A percentile compares a stretch with the other conserved stretches of the same genome.
Evolutionary conservation across 2,888 invertebrate species (phyloP).

Genomic region (Dexiosoma caninum): DNA sequence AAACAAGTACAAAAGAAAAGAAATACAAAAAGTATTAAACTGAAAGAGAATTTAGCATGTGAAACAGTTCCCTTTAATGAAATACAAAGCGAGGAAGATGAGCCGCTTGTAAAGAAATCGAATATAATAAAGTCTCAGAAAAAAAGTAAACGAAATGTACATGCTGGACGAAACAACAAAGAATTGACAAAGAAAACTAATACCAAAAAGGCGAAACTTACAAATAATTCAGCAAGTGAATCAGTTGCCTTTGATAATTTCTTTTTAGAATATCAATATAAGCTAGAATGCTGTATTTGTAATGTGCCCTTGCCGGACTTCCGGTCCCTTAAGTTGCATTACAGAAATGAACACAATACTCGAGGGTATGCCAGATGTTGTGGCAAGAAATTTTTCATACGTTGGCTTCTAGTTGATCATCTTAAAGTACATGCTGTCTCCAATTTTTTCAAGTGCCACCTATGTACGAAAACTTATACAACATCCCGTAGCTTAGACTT

Average conservation of each 20-base stretch:
- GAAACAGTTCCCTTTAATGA: no score
- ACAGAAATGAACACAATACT: constrained; percentile 61
- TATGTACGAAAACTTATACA: constrained; percentile 71
- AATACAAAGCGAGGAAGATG: neutral
- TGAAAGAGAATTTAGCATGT: no score
- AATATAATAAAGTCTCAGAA: neutral
- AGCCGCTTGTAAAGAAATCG: neutral
- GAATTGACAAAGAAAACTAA: neutral
- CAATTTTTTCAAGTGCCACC: constrained; percentile 73
- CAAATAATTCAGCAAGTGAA: neutral
- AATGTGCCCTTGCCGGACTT: constrained; percentile 36
- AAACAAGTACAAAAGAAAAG: no score
- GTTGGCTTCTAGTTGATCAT: constrained; percentile 74
- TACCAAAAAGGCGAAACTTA: neutral
- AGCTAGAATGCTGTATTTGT: constrained; percentile 54
- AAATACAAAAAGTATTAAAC: no score
- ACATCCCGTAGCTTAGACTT: constrained; percentile 70
- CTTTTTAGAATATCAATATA: neutral
- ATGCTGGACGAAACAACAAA: neutral
- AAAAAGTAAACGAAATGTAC: neutral
- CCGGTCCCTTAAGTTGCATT: constrained; percentile 45
- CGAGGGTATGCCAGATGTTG: constrained; percentile 74
- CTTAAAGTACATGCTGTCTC: constrained; percentile 74
- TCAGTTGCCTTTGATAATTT: neutral
- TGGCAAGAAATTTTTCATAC: constrained; percentile 72